Conservation (phyloP, 2,888 invertebrate species). For the Hymenopus coronatus region DNA sequence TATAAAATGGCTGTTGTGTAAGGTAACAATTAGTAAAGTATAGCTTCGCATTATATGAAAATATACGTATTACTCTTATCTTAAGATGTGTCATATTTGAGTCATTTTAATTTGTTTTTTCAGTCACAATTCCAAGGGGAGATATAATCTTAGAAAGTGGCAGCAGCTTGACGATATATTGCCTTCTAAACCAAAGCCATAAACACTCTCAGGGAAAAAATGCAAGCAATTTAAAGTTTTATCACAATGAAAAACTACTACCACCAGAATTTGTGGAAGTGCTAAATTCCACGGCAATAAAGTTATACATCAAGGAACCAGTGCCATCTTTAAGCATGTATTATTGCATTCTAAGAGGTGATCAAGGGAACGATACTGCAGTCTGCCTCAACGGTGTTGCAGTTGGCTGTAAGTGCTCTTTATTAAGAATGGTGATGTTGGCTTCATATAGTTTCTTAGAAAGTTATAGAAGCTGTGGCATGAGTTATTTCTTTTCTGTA, state of each 20-base stretch:
- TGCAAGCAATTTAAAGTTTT: conserved; percentile 52
- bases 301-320: conserved; percentile 55
- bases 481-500: no score
- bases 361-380: conserved; percentile 45
- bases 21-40: no score
- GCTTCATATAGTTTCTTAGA: no score
- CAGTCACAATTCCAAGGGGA: conserved; percentile 53
- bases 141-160: conserved; percentile 60
- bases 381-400: conserved; percentile 57
- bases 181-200: conserved; percentile 55
- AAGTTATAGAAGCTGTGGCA: no score
- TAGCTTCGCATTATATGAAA: no score
- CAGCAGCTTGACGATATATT: conserved; percentile 60
- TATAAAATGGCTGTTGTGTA: no score
- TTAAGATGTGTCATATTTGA: no score
- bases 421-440: no score
- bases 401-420: conserved; percentile 55
- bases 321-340: conserved; percentile 54
- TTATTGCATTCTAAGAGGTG: conserved; percentile 52
- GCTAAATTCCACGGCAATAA: conserved; percentile 62
- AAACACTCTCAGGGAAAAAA: conserved; percentile 52
- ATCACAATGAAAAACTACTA: conserved; percentile 45
- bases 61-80: no score
- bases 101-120: conserved; percentile 29
- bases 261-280: conserved; percentile 51